Evolutionary conservation across 2,888 invertebrate species (phyloP).

Genomic region (Folsomia candida): DNA sequence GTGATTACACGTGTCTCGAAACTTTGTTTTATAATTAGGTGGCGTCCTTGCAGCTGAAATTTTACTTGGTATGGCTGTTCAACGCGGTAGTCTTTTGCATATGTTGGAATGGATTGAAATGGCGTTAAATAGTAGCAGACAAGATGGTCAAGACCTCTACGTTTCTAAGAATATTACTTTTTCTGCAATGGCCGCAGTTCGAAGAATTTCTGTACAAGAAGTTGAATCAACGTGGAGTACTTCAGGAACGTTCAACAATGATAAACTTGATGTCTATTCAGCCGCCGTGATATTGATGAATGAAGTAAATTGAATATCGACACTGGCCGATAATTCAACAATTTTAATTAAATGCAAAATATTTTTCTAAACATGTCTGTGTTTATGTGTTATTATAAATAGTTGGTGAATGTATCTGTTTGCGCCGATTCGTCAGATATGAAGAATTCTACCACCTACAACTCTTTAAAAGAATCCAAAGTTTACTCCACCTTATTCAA

Average conservation of each 20-base stretch:
- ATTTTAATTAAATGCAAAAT: neutral
- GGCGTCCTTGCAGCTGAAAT: slow-evolving; percentile 58
- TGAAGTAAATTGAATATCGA: slow-evolving; percentile 50
- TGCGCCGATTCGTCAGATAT: slow-evolving; percentile 2
- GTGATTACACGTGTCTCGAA: too few relatives aligned
- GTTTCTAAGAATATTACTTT: slow-evolving; percentile 37
- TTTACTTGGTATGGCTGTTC: slow-evolving; percentile 60
- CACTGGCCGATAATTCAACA: too few relatives aligned
- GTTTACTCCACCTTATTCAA: neutral
- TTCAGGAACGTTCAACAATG: slow-evolving; percentile 52
- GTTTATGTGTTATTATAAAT: slow-evolving; percentile 7
- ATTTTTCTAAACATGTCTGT: neutral
- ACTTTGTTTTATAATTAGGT: slow-evolving; percentile 39
- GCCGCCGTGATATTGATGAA: slow-evolving; percentile 61
- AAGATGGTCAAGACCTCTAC: slow-evolving; percentile 33
- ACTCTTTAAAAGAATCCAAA: neutral
- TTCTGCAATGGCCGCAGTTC: slow-evolving; percentile 39
- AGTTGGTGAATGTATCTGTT: slow-evolving; percentile 34
- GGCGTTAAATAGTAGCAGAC: slow-evolving; percentile 56
- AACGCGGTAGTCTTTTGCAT: slow-evolving; percentile 62
- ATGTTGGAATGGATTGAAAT: slow-evolving; percentile 65
- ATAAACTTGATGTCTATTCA: slow-evolving; percentile 55
- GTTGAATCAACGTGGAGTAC: slow-evolving; percentile 39
- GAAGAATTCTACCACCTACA: neutral
- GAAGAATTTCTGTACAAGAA: slow-evolving; percentile 32